A percentile compares a stretch with the other conserved stretches of the same genome.
Evolutionary conservation across 1,140 invertebrate species (phyloP).

Genomic region (Metopolophium dirhodum): DNA sequence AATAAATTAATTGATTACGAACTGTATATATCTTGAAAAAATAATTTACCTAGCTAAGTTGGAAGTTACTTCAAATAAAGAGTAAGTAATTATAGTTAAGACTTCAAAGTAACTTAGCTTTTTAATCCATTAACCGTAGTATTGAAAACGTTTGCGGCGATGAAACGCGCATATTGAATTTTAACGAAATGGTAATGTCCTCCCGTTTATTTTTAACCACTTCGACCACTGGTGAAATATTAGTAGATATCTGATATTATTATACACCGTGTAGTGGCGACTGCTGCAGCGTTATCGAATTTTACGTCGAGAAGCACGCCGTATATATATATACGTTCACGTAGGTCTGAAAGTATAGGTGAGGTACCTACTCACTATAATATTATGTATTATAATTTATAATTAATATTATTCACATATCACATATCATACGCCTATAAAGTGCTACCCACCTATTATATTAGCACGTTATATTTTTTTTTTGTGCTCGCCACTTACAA

Average conservation of each 20-base stretch:
- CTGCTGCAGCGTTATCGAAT: background rate
- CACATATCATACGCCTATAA: background rate
- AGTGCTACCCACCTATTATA: background rate
- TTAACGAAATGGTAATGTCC: too few species aligned
- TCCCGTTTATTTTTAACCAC: background rate
- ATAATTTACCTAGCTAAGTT: too few species aligned
- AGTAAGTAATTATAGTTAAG: too few species aligned
- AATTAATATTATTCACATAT: background rate
- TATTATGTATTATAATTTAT: background rate
- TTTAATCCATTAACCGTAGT: too few species aligned
- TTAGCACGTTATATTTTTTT: background rate
- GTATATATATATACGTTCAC: background rate
- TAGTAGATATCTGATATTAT: background rate
- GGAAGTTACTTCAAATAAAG: too few species aligned
- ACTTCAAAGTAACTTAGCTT: too few species aligned
- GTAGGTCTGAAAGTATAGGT: background rate
- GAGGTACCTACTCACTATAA: background rate
- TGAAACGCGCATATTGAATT: too few species aligned
- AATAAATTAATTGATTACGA: too few species aligned
- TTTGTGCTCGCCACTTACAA: background rate
- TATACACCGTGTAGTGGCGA: background rate
- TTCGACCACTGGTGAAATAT: background rate
- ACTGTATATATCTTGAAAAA: too few species aligned
- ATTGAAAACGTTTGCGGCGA: too few species aligned
- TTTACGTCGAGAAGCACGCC: background rate